Evolutionary conservation across 2,888 invertebrate genomes (phyloP).

Genomic region (Vanessa cardui): DNA sequence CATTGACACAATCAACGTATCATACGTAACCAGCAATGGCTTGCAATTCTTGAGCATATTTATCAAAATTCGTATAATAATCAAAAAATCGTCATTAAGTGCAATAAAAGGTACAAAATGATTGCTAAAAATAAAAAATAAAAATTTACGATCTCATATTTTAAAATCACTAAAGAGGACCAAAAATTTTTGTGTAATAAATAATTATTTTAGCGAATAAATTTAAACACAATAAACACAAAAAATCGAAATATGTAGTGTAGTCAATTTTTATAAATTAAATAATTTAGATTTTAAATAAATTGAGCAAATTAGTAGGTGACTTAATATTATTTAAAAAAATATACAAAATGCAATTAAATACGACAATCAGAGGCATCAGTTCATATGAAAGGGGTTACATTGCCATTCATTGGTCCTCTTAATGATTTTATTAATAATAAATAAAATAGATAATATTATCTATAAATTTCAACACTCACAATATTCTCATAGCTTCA

Average conservation of each 20-base stretch:
- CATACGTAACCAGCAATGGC: constrained; percentile 4
- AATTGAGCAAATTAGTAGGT: background rate
- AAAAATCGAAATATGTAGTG: background rate
- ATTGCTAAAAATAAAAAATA: constrained; percentile 11
- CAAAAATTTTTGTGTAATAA: background rate
- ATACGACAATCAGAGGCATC: background rate
- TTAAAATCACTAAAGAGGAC: constrained; percentile 19
- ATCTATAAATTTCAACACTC: constrained; percentile 5
- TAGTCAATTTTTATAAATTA: no score
- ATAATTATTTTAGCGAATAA: background rate
- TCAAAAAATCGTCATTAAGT: constrained; percentile 23
- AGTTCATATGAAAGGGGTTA: background rate
- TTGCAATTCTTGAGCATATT: constrained; percentile 18
- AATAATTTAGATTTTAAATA: no score
- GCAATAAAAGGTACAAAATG: constrained; percentile 17
- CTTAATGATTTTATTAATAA: background rate
- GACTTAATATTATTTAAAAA: background rate
- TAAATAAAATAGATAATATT: background rate
- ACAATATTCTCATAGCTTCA: background rate
- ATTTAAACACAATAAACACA: background rate
- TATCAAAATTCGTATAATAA: constrained; percentile 17
- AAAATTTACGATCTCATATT: constrained; percentile 7
- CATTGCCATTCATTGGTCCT: background rate
- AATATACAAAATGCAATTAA: background rate
- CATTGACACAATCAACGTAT: background rate